Conservation (phyloP, 1,140 invertebrate species). For the Oncopeltus fasciatus region DNA sequence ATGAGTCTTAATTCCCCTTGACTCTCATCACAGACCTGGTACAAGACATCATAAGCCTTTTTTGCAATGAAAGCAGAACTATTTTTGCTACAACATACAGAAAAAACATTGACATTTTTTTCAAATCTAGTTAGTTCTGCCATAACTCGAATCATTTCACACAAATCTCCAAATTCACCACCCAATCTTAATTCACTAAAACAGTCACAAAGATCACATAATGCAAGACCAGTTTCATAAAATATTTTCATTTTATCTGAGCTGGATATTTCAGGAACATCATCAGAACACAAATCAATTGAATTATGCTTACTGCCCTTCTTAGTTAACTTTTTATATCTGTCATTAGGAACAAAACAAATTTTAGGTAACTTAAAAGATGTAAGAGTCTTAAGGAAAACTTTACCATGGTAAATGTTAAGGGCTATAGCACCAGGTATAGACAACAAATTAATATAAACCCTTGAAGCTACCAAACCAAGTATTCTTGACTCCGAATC, state of each 20-base stretch:
- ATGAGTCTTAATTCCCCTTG: conserved; percentile 35
- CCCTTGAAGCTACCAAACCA: conserved; percentile 32
- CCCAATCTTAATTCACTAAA: conserved; percentile 35
- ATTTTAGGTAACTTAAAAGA: conserved; percentile 27
- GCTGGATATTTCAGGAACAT: too few species aligned
- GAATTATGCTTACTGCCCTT: conserved; percentile 8
- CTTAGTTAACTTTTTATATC: neutral
- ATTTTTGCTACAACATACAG: conserved; percentile 21
- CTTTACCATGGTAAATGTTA: conserved; percentile 39
- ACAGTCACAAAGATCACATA: conserved; percentile 32
- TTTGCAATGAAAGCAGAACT: conserved; percentile 30
- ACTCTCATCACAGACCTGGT: conserved; percentile 31
- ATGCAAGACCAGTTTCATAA: conserved; percentile 23
- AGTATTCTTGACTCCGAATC: conserved; percentile 28
- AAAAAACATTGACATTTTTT: conserved; percentile 26
- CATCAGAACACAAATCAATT: too few species aligned
- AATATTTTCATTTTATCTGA: conserved; percentile 20
- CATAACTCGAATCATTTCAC: conserved; percentile 35
- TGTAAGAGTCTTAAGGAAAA: conserved; percentile 39
- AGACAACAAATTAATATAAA: conserved; percentile 35
- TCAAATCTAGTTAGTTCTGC: conserved; percentile 35
- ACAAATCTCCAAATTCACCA: conserved; percentile 33
- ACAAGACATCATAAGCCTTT: conserved; percentile 34
- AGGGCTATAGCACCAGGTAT: conserved; percentile 41
- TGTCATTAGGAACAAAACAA: conserved; percentile 18